Evolutionary conservation across 2,113 vertebrate species (phyloP).

Genomic region (Xenopus borealis): DNA sequence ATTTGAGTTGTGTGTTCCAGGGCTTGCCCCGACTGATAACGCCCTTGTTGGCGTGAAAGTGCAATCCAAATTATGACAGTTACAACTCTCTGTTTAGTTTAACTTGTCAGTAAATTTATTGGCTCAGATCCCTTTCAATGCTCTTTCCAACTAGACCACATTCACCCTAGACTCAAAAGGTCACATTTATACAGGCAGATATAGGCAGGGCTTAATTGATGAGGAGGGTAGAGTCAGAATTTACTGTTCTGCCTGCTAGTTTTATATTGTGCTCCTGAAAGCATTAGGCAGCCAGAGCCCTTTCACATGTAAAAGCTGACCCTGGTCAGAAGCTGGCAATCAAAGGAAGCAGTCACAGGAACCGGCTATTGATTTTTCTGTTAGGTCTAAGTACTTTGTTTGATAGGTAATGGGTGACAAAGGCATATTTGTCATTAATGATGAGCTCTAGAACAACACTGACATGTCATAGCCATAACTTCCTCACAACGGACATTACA

Average conservation of each 20-base stretch:
- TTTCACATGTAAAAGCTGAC: conserved; percentile 88
- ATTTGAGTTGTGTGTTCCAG: conserved; percentile 76
- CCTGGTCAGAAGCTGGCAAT: conserved; percentile 96
- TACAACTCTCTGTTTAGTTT: conserved; percentile 88
- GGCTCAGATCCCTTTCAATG: conserved; percentile 74
- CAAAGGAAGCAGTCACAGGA: conserved; percentile 86
- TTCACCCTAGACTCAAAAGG: conserved; percentile 80
- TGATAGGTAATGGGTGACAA: conserved; percentile 92
- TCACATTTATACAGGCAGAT: conserved; percentile 78
- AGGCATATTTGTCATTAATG: conserved; percentile 99
- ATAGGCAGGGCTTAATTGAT: conserved; percentile 82
- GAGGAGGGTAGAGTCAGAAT: conserved; percentile 82
- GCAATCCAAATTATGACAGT: conserved; percentile 86
- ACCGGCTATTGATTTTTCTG: conserved; percentile 97
- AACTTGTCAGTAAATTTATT: conserved; percentile 84
- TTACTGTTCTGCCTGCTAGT: conserved; percentile 82
- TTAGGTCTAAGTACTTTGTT: conserved; percentile 98
- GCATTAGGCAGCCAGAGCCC: conserved; percentile 78
- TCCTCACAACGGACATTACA: conserved; percentile 79
- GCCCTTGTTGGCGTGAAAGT: conserved; percentile 85
- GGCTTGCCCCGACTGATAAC: conserved; percentile 85
- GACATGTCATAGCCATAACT: conserved; percentile 80
- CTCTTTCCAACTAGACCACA: conserved; percentile 76
- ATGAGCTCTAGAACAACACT: conserved; percentile 85
- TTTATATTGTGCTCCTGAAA: conserved; percentile 80